Conservation (phyloP, 2,888 invertebrate genomes). For the Trichopoda pennipes region DNA sequence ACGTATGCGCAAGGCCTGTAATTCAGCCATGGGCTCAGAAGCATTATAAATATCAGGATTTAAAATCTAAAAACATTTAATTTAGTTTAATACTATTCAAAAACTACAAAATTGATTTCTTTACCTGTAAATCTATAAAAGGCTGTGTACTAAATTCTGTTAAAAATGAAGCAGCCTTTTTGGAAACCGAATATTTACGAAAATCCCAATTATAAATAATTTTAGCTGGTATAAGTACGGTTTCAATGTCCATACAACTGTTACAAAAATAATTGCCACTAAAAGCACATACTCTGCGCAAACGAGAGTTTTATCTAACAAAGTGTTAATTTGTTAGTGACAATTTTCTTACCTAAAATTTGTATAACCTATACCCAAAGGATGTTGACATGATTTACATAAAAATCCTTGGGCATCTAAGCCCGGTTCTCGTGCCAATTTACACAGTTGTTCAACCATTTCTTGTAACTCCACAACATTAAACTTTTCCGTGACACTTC, state of each 20-base stretch:
- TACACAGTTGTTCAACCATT: constrained; percentile 86
- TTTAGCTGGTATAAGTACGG: constrained; percentile 91
- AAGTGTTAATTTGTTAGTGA: not conserved
- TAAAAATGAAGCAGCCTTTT: constrained; percentile 88
- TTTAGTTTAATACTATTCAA: not conserved
- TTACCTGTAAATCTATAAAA: constrained; percentile 85
- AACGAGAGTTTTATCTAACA: not conserved
- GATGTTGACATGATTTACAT: constrained; percentile 84
- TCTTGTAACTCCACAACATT: constrained; percentile 83
- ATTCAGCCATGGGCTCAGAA: constrained; percentile 91
- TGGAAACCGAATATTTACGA: constrained; percentile 88
- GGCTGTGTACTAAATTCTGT: constrained; percentile 90
- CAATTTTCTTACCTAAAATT: constrained; percentile 76
- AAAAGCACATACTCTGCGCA: constrained; percentile 88
- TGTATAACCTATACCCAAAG: constrained; percentile 84
- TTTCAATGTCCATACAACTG: constrained; percentile 92
- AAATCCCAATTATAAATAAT: constrained; percentile 98
- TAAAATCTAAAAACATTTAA: constrained; percentile 81
- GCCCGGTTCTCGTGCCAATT: constrained; percentile 89
- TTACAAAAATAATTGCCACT: constrained; percentile 95
- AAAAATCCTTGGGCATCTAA: constrained; percentile 93
- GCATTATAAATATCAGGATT: constrained; percentile 93
- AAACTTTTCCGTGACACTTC: constrained; percentile 82
- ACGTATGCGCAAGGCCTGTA: constrained; percentile 91
- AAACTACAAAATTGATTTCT: not conserved